phyloP scores from a whole-genome alignment of 2,888 invertebrate genomes.

The Spialia ferax region DNA sequence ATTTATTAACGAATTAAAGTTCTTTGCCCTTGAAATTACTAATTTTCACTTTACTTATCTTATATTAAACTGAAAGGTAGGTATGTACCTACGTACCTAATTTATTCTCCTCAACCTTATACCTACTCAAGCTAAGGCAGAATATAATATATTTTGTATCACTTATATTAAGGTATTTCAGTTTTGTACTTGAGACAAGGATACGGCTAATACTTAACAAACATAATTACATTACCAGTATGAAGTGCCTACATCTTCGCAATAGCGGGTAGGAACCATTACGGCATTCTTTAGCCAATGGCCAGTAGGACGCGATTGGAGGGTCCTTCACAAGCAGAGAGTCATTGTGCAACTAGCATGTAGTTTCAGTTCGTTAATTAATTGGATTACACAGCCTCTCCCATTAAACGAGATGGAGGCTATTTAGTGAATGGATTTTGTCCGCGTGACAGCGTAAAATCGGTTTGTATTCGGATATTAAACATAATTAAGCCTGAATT shows the following conservation, averaged over 20 bases:
- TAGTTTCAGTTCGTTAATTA: slow-evolving; percentile 76
- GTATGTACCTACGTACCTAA: too few species aligned
- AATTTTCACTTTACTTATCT: too few species aligned
- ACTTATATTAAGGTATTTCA: neutral
- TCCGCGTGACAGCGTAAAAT: slow-evolving; percentile 68
- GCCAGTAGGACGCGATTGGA: slow-evolving; percentile 21
- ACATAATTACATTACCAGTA: neutral
- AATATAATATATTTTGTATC: too few species aligned
- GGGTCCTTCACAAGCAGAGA: slow-evolving; percentile 37
- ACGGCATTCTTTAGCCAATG: slow-evolving; percentile 24
- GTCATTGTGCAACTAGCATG: slow-evolving; percentile 62
- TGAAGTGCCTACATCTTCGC: neutral
- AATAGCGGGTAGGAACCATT: neutral
- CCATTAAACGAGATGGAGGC: slow-evolving; percentile 74
- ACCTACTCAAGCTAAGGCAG: too few species aligned
- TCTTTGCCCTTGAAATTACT: too few species aligned
- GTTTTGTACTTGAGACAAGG: neutral
- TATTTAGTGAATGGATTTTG: slow-evolving; percentile 77
- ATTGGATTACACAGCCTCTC: slow-evolving; percentile 75
- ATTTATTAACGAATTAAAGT: neutral
- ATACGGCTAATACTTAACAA: neutral
- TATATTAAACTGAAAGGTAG: too few species aligned
- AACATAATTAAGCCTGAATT: slow-evolving; percentile 59
- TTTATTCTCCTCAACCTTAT: too few species aligned
- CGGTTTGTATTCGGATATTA: slow-evolving; percentile 65